A percentile compares a stretch with the other conserved stretches of the same genome.
phyloP scores from a whole-genome alignment of 2,113 vertebrate genomes.

The Oncorhynchus clarkii region DNA sequence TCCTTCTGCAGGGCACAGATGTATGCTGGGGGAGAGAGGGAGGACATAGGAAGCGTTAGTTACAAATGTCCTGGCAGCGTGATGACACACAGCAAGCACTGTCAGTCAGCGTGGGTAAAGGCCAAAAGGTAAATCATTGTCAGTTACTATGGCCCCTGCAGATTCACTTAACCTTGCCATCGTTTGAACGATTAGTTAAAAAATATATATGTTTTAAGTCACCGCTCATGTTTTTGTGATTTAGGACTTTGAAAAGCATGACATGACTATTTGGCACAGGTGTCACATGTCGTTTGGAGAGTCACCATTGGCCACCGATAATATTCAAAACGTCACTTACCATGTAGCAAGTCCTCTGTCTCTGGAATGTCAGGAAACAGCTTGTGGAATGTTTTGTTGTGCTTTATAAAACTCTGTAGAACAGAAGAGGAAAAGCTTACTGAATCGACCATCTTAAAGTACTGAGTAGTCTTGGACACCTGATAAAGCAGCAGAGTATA shows the following conservation, averaged over 20 bases:
- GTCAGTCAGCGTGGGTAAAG: too few species aligned
- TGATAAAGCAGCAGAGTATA: background rate
- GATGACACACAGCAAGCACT: too few species aligned
- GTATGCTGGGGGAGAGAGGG: constrained; percentile 65
- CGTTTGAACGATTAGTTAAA: too few species aligned
- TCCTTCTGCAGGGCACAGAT: constrained; percentile 85
- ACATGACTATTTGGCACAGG: too few species aligned
- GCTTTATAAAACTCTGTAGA: constrained; percentile 75
- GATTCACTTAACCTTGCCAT: too few species aligned
- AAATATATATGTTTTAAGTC: too few species aligned
- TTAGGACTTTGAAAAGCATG: too few species aligned
- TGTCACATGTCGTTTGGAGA: too few species aligned
- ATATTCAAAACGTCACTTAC: constrained; percentile 52
- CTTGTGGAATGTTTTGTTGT: constrained; percentile 77
- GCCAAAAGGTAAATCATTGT: too few species aligned
- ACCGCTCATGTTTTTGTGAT: too few species aligned
- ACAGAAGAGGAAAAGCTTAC: constrained; percentile 7
- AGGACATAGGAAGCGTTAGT: background rate
- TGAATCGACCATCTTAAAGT: background rate
- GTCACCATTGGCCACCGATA: too few species aligned
- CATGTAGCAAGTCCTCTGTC: constrained; percentile 73
- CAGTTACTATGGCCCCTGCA: too few species aligned
- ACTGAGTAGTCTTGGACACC: background rate
- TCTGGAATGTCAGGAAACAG: constrained; percentile 76
- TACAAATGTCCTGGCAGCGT: background rate